Evolutionary conservation across 2,113 vertebrate genomes (phyloP).

Genomic region (Cepphus grylle): DNA sequence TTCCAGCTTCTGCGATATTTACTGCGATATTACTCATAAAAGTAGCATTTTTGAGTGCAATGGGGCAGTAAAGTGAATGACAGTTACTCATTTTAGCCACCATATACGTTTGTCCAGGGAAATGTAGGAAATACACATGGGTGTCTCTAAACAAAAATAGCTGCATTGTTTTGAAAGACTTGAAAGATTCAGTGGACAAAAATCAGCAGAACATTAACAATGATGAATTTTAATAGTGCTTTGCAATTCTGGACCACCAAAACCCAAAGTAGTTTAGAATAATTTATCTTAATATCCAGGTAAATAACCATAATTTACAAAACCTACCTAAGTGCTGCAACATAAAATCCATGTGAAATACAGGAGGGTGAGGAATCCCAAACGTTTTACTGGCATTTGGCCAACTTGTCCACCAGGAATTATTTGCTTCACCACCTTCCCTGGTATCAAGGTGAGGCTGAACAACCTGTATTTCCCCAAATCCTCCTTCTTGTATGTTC

Average conservation of each 20-base stretch:
- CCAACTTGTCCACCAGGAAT: neutral
- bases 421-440: neutral
- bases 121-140: neutral
- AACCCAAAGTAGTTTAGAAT: neutral
- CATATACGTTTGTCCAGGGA: neutral
- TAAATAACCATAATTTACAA: neutral
- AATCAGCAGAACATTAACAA: neutral
- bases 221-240: neutral
- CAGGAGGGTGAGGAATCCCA: neutral
- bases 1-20: neutral
- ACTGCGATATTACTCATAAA: neutral
- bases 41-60: neutral
- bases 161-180: neutral
- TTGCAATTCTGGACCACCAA: neutral
- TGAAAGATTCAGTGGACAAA: neutral
- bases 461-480: neutral
- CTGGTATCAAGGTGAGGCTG: neutral
- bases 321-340: neutral
- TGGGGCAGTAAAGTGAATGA: neutral
- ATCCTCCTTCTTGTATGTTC: neutral
- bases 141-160: neutral
- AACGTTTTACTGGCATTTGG: neutral
- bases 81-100: neutral
- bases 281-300: neutral
- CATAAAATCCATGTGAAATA: neutral